Base-by-base conservation (phyloP, 2,888 invertebrate genomes). In the Drosophila meridionalis region DNA sequence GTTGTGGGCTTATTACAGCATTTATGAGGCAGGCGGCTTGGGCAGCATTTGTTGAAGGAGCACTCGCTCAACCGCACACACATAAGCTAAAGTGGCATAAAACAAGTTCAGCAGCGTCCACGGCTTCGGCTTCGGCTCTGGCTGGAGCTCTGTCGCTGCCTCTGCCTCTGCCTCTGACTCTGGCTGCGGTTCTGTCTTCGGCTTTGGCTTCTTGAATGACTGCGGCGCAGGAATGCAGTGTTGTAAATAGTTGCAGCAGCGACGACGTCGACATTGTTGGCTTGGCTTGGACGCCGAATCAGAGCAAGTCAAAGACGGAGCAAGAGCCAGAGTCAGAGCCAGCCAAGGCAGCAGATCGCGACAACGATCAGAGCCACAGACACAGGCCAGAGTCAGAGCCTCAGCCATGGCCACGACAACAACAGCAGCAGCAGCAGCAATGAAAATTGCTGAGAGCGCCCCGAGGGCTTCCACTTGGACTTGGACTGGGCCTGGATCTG, bases 381-480 rank as follows among this genome's bases (percentile, higher is more conserved):
- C 61, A 55, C 30, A 69, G 69, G 65, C 55, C 11, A 12, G 5
- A 12, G 47, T 42, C 52, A 32, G 14, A 48, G 32, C 20, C 50
- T 11, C 32, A 63, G 61, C 55, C 70, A 42, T 26, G 73, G 83
- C 74, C 65, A 78, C 36, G 56, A 63, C 69, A 55, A 73, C 62
- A 77, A 65, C 69, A 70, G 53, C 70, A 48, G 38, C 58, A 53
- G 42, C 69, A 65, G 63, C 77, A 82, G 82, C 83, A 83, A 79
- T 84, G 89, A 89, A 90, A 90, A 90, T 91, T 90, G 90, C 86
- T 91, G 92, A 91, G 92, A 91, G 91, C 88, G 89, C 91, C 92
- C 91, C 86, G 86, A 91, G 92, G 92, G 91, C 84, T 87, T 82
- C 81, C 76, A 76, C 78, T 67, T 77, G 70, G 69, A 61, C 63